These are phyloP conservation scores for Diglossa cyanea DNA, from an alignment of 2,797 vertebrate species.

Conservation along the genomic window DNA sequence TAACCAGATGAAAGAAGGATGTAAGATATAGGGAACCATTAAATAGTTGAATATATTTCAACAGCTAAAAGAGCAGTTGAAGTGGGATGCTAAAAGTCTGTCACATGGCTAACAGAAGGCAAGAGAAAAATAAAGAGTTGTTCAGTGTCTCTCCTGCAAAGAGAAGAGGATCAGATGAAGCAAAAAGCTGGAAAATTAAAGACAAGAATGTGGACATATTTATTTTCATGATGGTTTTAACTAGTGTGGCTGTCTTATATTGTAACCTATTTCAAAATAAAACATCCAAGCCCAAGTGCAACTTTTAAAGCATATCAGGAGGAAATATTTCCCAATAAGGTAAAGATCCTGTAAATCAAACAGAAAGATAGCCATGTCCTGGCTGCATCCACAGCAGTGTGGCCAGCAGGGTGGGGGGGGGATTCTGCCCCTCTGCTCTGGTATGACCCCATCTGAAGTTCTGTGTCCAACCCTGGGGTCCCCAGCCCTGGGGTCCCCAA, in stretches of 20 bases:
- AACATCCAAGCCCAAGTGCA: background rate
- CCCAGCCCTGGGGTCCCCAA: accelerated
- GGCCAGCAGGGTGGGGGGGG: background rate
- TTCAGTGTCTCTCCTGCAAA: background rate
- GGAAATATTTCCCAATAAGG: background rate
- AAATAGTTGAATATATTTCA: background rate
- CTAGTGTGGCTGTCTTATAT: background rate
- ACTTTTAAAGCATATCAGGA: background rate
- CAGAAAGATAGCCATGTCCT: background rate
- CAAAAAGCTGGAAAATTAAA: background rate
- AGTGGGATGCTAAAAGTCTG: background rate
- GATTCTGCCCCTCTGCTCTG: background rate
- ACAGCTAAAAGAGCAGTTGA: background rate
- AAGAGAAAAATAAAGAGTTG: background rate
- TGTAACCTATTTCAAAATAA: background rate
- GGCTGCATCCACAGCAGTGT: background rate
- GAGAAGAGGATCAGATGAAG: background rate
- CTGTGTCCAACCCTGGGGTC: background rate
- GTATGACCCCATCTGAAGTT: too few species aligned
- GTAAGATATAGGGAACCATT: background rate
- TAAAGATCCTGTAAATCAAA: background rate
- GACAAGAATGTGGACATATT: background rate
- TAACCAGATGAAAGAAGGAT: background rate
- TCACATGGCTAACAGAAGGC: background rate
- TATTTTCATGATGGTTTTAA: background rate